Evolutionary conservation across 2,888 invertebrate species (phyloP), one percentile per base, ranked within the genome.

Genomic region (Dryobotodes eremita): DNA sequence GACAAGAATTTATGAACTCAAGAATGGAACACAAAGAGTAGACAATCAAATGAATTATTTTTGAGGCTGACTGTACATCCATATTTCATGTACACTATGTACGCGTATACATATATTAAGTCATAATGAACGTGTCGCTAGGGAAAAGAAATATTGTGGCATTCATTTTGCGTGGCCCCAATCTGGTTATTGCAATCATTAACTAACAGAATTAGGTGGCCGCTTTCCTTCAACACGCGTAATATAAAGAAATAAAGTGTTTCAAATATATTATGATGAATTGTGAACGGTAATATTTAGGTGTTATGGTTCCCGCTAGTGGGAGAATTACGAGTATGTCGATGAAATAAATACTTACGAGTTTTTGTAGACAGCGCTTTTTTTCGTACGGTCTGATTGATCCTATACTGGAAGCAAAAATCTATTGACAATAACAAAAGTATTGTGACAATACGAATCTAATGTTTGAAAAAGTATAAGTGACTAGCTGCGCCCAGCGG

Each of bases 141-240:
- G 59, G 82, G 50, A 81, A 75, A 85, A 85, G 53, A 84, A 78
- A 85, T 84, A 81, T 77, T 70, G 77, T 71, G 59, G 75, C 73
- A 68, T 78, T 81, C 77, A 84, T 84, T 85, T 78, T 66, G 55
- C 59, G 57, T 64, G 78, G 61, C 82, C 74, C 65, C 75, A 85
- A 85, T 85, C 71, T 82, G 76, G 79, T 85, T 82, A 85, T 85
- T 79, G 75, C 76, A 79, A 82, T 85, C 82, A 85, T 85, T 85
- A 85, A 82, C 74, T 85, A 82, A 85, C 74, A 71, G 85, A 85
- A 85, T 84, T 82, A 84, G 75, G 64, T 53, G 55, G 59, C 50
- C 55, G 65, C 59, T 78, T 85, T 81, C 70, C 77, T 85, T 59
- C 70, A 68, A 75, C 77, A 72, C 59, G 31, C 42, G 15, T 77